Evolutionary conservation across 2,888 invertebrate genomes (phyloP).

Genomic region (Trilocha varians): DNA sequence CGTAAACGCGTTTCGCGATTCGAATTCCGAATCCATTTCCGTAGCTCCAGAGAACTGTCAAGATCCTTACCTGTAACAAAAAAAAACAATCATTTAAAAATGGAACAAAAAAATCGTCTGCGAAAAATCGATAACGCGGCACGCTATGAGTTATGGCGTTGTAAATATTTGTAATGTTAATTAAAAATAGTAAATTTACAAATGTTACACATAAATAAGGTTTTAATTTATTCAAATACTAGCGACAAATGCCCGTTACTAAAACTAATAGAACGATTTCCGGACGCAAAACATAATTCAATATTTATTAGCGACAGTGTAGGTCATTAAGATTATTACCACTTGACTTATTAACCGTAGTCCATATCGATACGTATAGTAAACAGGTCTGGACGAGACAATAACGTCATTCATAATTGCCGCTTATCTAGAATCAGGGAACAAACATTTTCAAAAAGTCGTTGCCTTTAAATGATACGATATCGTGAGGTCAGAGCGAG

Average conservation of each 20-base stretch:
- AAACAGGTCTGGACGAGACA: slow-evolving; percentile 8
- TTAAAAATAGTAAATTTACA: background rate
- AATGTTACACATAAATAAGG: background rate
- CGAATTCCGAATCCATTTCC: slow-evolving; percentile 44
- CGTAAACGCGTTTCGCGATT: slow-evolving; percentile 33
- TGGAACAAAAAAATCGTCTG: slow-evolving; percentile 6
- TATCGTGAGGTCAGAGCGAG: slow-evolving; percentile 50
- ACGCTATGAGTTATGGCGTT: slow-evolving; percentile 1
- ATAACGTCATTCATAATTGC: slow-evolving; percentile 30
- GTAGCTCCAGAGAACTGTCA: slow-evolving; percentile 6
- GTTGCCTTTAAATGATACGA: slow-evolving; percentile 48
- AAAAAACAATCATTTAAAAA: slow-evolving; percentile 22
- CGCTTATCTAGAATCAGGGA: slow-evolving; percentile 40
- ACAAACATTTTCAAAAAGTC: slow-evolving; percentile 58
- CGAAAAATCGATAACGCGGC: background rate
- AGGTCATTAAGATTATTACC: background rate
- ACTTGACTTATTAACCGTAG: background rate
- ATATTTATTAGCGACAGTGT: background rate
- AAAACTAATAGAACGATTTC: background rate
- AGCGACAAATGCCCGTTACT: background rate
- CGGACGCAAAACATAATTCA: background rate
- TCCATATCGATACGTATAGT: slow-evolving; percentile 1
- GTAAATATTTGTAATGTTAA: background rate
- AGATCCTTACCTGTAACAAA: slow-evolving; percentile 63
- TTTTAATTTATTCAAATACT: background rate